These are phyloP conservation scores for Manis crassicaudata DNA, from an alignment of 2,797 vertebrate genomes.

Conservation along the genomic window DNA sequence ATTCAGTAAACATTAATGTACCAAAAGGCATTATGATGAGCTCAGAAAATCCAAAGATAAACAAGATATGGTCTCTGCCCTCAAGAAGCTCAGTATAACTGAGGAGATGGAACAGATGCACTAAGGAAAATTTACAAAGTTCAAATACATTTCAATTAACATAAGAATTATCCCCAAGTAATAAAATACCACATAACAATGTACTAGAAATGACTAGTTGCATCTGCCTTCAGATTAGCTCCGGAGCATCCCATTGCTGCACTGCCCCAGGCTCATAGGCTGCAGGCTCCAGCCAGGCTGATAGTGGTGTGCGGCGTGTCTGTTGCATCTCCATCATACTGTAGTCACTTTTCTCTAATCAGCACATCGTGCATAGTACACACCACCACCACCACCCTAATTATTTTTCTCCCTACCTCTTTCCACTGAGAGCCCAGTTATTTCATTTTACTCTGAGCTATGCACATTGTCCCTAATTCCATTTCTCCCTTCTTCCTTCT, in stretches of 20 bases:
- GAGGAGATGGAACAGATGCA: neutral
- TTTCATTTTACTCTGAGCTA: neutral
- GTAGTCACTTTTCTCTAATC: neutral
- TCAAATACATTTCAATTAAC: neutral
- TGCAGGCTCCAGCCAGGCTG: neutral
- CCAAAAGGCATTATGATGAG: neutral
- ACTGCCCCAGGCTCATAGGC: fast-evolving
- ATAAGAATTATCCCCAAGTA: neutral
- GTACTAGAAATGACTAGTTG: neutral
- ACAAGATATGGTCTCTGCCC: neutral
- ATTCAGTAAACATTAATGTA: neutral
- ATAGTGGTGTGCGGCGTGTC: neutral
- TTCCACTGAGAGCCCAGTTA: neutral
- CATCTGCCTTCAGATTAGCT: neutral
- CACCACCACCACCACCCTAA: neutral
- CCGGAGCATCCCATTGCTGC: neutral
- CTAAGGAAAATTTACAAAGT: neutral
- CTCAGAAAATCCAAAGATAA: neutral
- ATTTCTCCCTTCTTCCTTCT: neutral
- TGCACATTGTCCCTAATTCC: neutral
- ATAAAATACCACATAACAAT: neutral
- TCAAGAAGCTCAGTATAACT: neutral
- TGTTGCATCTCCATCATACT: too few relatives aligned
- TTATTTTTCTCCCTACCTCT: neutral
- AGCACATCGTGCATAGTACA: neutral